A percentile compares a stretch with the other conserved stretches of the same genome.
Evolutionary conservation across 2,113 vertebrate genomes (phyloP).

Genomic region (Grammomys surdaster): DNA sequence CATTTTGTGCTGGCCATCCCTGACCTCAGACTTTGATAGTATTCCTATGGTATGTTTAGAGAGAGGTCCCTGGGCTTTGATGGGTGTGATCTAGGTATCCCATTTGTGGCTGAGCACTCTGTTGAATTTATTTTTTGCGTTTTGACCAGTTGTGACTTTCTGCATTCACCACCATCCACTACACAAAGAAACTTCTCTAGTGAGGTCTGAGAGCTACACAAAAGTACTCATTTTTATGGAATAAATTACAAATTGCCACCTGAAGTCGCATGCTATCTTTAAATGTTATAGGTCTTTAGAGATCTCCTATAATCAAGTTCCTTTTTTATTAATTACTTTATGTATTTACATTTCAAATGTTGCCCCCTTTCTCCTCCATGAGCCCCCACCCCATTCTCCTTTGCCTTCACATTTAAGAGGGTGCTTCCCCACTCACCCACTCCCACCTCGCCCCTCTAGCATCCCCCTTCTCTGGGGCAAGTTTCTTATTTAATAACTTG

Average conservation of each 20-base stretch:
- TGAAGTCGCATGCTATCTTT: constrained; percentile 10
- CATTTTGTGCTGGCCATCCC: background rate
- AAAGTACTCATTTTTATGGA: constrained; percentile 45
- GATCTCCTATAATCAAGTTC: constrained; percentile 38
- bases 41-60: background rate
- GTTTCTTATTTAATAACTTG: constrained; percentile 41
- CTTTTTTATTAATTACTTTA: constrained; percentile 26
- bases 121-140: background rate
- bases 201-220: background rate
- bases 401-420: too few relatives aligned
- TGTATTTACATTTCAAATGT: too few relatives aligned
- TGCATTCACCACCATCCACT: background rate
- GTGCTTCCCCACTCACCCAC: too few relatives aligned
- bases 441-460: too few relatives aligned
- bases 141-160: background rate
- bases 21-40: background rate
- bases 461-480: background rate
- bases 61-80: background rate
- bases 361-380: too few relatives aligned
- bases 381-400: too few relatives aligned
- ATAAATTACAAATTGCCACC: constrained; percentile 41
- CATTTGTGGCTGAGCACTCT: background rate
- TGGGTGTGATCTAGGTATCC: background rate
- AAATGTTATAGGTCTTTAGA: constrained; percentile 55
- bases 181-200: background rate